Percentiles rank a stretch among this genome's conserved stretches.
phyloP scores from a whole-genome alignment of 2,797 vertebrate genomes.

The Telmatherina bonti region DNA sequence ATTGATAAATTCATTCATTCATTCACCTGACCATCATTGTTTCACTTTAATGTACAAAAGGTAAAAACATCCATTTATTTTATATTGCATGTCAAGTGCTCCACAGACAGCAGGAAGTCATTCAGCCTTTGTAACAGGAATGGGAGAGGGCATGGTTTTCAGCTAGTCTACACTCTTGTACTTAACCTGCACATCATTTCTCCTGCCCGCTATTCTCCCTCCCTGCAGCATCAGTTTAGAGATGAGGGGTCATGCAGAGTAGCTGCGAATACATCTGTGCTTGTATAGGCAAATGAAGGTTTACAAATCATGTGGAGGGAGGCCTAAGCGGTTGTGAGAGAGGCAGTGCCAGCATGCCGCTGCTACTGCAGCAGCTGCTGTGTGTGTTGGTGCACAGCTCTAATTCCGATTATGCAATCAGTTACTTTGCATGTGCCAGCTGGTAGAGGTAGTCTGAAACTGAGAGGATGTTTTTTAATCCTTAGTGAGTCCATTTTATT shows the following conservation, averaged over 20 bases:
- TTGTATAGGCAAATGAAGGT: slow-evolving; percentile 33
- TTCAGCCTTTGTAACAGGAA: not conserved
- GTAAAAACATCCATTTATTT: no score
- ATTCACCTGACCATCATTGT: no score
- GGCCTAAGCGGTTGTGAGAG: slow-evolving; percentile 1
- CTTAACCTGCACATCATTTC: slow-evolving; percentile 15
- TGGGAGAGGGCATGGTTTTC: slow-evolving; percentile 1
- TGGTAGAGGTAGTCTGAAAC: slow-evolving; percentile 64
- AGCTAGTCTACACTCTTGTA: not conserved
- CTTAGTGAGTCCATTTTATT: slow-evolving; percentile 19
- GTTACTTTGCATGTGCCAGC: slow-evolving; percentile 63
- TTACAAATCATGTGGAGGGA: slow-evolving; percentile 27
- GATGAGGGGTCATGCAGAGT: slow-evolving; percentile 9
- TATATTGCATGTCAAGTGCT: no score
- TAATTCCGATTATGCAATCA: slow-evolving; percentile 69
- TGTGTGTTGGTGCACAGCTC: slow-evolving; percentile 44
- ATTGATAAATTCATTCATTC: not conserved
- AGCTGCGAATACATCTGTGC: slow-evolving; percentile 44
- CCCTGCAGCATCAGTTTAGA: not conserved
- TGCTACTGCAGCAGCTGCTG: slow-evolving; percentile 18
- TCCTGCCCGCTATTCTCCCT: not conserved
- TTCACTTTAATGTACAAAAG: no score
- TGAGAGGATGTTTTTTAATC: slow-evolving; percentile 68
- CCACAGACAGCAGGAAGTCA: not conserved
- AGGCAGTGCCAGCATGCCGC: slow-evolving; percentile 16